Percentiles rank a stretch among this genome's conserved stretches.
Evolutionary conservation across 2,888 invertebrate genomes (phyloP).

Genomic region (Cryptus armator): DNA sequence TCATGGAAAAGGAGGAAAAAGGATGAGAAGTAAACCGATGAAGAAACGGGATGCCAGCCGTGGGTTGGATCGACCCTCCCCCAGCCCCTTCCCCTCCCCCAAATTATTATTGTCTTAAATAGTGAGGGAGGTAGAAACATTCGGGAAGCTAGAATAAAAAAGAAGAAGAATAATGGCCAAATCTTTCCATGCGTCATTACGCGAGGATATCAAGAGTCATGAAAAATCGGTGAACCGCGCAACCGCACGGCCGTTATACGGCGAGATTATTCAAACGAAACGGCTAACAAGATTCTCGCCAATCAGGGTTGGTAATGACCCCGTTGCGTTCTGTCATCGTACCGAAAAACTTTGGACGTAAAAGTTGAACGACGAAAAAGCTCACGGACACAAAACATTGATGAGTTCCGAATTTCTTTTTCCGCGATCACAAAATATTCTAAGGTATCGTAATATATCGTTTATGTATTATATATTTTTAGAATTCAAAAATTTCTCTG

Average conservation of each 20-base stretch:
- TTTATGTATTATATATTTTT: too few relatives aligned
- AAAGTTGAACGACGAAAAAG: background rate
- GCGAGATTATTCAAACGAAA: slow-evolving; percentile 84
- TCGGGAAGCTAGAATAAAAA: slow-evolving; percentile 24
- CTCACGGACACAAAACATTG: too few relatives aligned
- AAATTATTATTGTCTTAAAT: slow-evolving; percentile 73
- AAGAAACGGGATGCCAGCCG: slow-evolving; percentile 44
- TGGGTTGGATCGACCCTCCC: slow-evolving; percentile 68
- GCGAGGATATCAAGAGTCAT: slow-evolving; percentile 81
- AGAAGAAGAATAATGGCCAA: slow-evolving; percentile 32
- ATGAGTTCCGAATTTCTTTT: too few relatives aligned
- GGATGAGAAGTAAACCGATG: slow-evolving; percentile 65
- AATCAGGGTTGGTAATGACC: slow-evolving; percentile 81
- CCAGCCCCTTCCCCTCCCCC: slow-evolving; percentile 21
- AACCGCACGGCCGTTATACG: slow-evolving; percentile 34
- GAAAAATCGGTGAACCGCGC: slow-evolving; percentile 81
- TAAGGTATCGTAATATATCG: too few relatives aligned
- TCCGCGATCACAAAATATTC: too few relatives aligned
- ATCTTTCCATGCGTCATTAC: slow-evolving; percentile 83
- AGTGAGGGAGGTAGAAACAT: slow-evolving; percentile 67
- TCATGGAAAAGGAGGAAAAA: slow-evolving; percentile 46
- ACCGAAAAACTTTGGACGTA: background rate
- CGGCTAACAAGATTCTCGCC: slow-evolving; percentile 83
- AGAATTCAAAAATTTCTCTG: too few relatives aligned
- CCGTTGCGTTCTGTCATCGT: slow-evolving; percentile 32